Evolutionary conservation across 2,797 vertebrate species (phyloP).

Genomic region (Peromyscus eremicus): DNA sequence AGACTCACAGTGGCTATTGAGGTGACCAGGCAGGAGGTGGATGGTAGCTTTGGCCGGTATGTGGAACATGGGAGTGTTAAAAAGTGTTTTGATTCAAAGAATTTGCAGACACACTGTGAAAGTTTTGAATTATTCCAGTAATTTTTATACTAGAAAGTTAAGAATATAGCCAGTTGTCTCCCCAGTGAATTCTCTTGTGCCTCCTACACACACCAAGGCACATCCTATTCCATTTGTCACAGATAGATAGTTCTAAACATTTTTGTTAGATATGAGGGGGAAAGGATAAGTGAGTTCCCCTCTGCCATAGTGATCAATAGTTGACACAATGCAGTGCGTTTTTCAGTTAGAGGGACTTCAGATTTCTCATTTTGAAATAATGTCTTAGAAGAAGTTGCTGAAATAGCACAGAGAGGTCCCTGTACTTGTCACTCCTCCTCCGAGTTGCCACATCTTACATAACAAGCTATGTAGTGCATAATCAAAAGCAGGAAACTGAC

Average conservation of each 20-base stretch:
- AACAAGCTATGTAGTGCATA: not conserved
- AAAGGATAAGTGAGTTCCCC: not conserved
- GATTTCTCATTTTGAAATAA: conserved; percentile 53
- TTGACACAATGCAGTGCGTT: not conserved
- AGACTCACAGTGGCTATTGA: not conserved
- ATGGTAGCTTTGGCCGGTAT: not conserved
- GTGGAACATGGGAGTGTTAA: not conserved
- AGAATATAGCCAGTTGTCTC: not conserved
- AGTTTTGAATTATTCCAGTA: not conserved
- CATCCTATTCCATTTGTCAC: not conserved
- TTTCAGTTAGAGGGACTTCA: not conserved
- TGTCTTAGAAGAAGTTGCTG: conserved; percentile 46
- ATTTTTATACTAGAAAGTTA: conserved; percentile 9
- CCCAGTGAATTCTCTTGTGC: not conserved
- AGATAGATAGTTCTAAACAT: not conserved
- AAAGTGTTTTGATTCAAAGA: not conserved
- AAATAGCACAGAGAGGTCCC: not conserved
- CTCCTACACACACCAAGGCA: not conserved
- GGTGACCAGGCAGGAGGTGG: not conserved
- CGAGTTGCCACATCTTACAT: not conserved
- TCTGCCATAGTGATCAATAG: not conserved
- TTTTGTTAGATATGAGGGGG: not conserved
- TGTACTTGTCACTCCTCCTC: not conserved
- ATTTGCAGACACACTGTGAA: conserved; percentile 27
- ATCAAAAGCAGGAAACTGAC: not conserved